Evolutionary conservation across 2,888 invertebrate species (phyloP), one percentile per base, ranked within the genome.

Genomic region (Ormyrus nitidulus): DNA sequence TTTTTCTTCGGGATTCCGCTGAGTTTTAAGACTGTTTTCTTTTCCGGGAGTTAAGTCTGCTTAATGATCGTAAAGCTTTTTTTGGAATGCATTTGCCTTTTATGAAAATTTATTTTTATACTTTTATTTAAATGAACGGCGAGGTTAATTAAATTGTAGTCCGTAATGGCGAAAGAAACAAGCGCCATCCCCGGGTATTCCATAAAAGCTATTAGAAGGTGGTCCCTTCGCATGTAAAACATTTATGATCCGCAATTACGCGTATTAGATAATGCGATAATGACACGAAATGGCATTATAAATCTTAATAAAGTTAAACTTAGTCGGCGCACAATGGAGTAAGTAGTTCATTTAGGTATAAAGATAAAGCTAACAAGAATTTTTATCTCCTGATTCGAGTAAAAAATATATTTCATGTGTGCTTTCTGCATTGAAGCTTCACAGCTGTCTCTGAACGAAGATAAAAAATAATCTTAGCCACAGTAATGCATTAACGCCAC

Each of bases 271-370:
- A 79, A 79, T 69, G 51, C 51, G 71, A 58, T 75, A 70, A 75
- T 59, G 59, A 70, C 53, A n/a, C 34, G 56, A n/a, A 11, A 65
- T 19, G 54, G 51, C 44, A 73, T 71, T 76, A 76, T 80, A 76
- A 76, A 72, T 76, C 71, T 80, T 54, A 76, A 80, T 80, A 70
- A 80, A 72, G 61, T 11, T 56, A 76, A 71, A 76, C 71, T 80
- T 76, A 79, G n/a, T 48, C n/a, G 44, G 68, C 19, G 13, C 6
- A 48, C 59, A 62, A 71, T 61, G 8, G n/a, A 48, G 68, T 19
- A 46, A 13, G 51, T 62, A 34, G 56, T 48, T 62, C 49, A 62
- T 66, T 56, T 54, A 13, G 8, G 10, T 48, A 56, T 59, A 34
- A 34, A 34, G 34, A 34, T 51, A 7, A 51, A 71, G 51, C 49